These are phyloP conservation scores for Bhutanitis thaidina DNA, from an alignment of 2,888 invertebrate genomes.

Conservation along the genomic window DNA sequence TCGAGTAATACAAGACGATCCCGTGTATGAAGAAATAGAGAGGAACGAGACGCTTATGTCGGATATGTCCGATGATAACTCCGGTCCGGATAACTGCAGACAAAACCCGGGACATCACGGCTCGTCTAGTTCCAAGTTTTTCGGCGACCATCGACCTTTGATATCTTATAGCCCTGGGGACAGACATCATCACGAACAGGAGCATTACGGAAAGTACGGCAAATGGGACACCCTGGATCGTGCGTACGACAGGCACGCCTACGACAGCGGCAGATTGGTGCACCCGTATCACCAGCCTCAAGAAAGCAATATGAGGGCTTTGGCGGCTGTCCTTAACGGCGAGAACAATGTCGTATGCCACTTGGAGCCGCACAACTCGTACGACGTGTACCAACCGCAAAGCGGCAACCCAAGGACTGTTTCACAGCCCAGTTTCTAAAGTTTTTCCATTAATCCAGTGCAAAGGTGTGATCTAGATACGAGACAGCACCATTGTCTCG, in stretches of 20 bases:
- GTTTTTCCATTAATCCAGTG: slow-evolving; percentile 10
- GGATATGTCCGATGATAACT: slow-evolving; percentile 87
- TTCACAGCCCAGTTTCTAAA: slow-evolving; percentile 74
- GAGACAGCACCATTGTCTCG: not conserved
- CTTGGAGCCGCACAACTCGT: slow-evolving; percentile 85
- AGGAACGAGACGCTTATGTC: slow-evolving; percentile 86
- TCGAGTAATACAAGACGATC: slow-evolving; percentile 84
- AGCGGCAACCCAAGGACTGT: slow-evolving; percentile 70
- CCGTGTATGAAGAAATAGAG: slow-evolving; percentile 91
- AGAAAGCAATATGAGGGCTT: slow-evolving; percentile 78
- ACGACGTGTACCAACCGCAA: slow-evolving; percentile 70
- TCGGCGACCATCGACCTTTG: slow-evolving; percentile 89
- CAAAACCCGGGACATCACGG: slow-evolving; percentile 82
- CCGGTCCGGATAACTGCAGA: slow-evolving; percentile 82
- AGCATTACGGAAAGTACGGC: slow-evolving; percentile 71
- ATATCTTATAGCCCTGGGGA: slow-evolving; percentile 88
- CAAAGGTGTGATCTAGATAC: slow-evolving; percentile 1
- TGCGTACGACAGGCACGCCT: slow-evolving; percentile 65
- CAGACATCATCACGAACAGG: slow-evolving; percentile 71
- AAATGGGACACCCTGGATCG: slow-evolving; percentile 77
- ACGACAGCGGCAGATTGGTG: slow-evolving; percentile 74
- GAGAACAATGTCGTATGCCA: slow-evolving; percentile 93
- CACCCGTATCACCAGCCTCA: slow-evolving; percentile 77
- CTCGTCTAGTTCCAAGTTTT: slow-evolving; percentile 83
- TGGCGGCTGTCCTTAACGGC: slow-evolving; percentile 90